Conservation (phyloP, 1,140 invertebrate species). For the Plutomurus gul region DNA sequence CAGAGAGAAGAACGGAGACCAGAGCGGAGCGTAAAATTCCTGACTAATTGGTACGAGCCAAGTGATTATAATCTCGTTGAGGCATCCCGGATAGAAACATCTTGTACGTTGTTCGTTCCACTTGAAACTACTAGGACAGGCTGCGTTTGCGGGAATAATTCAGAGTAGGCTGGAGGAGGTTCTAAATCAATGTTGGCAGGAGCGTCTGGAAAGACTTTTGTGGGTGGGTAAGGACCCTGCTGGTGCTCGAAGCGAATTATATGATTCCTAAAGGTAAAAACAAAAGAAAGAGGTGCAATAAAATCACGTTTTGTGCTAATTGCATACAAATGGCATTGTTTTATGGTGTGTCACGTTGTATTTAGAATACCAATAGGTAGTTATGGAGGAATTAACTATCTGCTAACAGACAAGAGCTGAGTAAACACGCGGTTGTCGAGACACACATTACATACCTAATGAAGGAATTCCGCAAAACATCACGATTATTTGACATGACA, state of each 20-base stretch:
- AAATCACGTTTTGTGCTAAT: background rate
- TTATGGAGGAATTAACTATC: background rate
- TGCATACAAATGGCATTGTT: background rate
- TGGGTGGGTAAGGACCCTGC: background rate
- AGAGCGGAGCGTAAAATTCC: too few species aligned
- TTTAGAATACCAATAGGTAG: background rate
- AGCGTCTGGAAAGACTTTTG: background rate
- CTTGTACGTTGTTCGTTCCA: too few species aligned
- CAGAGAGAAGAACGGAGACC: too few species aligned
- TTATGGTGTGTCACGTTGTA: background rate
- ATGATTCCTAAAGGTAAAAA: background rate
- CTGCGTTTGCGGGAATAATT: too few species aligned
- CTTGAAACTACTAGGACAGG: background rate
- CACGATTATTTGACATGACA: background rate
- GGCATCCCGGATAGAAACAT: background rate
- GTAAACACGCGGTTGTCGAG: background rate
- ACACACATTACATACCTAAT: background rate
- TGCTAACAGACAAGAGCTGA: background rate
- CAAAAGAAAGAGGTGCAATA: background rate
- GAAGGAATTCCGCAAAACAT: background rate
- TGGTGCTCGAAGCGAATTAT: background rate
- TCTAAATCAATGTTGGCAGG: background rate
- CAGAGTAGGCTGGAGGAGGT: background rate
- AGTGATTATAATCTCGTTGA: conserved; percentile 4
- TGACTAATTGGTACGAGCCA: background rate